These are phyloP conservation scores for Pseudotriccus pelzelni DNA, from an alignment of 2,797 vertebrate genomes.

Conservation along the genomic window DNA sequence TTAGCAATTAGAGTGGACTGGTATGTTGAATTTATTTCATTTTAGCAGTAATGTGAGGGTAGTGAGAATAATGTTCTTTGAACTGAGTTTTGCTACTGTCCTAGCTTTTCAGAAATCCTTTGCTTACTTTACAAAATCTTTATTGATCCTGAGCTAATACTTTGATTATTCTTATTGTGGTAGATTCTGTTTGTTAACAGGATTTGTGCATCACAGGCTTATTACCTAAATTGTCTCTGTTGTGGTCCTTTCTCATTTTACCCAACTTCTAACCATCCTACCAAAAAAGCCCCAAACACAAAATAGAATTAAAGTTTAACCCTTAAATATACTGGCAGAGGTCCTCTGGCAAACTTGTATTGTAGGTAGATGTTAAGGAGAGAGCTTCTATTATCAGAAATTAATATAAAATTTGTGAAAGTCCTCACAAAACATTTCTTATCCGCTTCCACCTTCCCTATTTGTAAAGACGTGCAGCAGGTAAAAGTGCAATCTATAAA, in stretches of 20 bases:
- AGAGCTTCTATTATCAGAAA: not conserved
- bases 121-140: not conserved
- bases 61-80: not conserved
- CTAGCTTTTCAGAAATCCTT: not conserved
- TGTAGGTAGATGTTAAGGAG: not conserved
- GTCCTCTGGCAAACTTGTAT: not conserved
- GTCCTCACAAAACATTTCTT: not conserved
- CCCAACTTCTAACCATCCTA: not conserved
- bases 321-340: not conserved
- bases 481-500: not conserved
- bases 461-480: not conserved
- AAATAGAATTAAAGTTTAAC: not conserved
- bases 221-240: not conserved
- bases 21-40: not conserved
- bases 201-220: not conserved
- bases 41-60: not conserved
- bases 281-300: not conserved
- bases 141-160: not conserved
- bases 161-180: not conserved
- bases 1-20: not conserved
- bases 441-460: accelerated
- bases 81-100: not conserved
- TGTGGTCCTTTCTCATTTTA: not conserved
- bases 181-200: not conserved
- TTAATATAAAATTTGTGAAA: not conserved